Percentiles rank a stretch among this genome's conserved stretches.
Evolutionary conservation across 2,113 vertebrate species (phyloP).

Genomic region (Pterophyllum scalare): DNA sequence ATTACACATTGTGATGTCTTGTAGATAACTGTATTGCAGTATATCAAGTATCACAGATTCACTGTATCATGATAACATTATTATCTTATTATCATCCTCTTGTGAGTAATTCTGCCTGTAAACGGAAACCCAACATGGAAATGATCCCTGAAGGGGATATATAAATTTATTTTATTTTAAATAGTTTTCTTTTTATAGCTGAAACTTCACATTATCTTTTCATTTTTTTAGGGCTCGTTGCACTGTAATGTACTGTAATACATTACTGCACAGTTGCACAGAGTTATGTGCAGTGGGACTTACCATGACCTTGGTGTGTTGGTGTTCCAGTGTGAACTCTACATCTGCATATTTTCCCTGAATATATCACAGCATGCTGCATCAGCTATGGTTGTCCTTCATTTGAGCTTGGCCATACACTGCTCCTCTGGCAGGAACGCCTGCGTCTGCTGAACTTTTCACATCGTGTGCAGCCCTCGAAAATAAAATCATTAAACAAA

Average conservation of each 20-base stretch:
- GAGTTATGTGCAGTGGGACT: not conserved
- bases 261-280: not conserved
- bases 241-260: not conserved
- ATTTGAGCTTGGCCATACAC: slow-evolving; percentile 54
- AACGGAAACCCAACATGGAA: not conserved
- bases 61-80: not conserved
- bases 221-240: not conserved
- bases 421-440: slow-evolving; percentile 47
- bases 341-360: slow-evolving; percentile 42
- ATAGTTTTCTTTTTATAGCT: not conserved
- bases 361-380: slow-evolving; percentile 33
- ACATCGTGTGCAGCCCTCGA: slow-evolving; percentile 18
- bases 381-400: slow-evolving; percentile 50
- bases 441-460: slow-evolving; percentile 68
- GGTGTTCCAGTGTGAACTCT: slow-evolving; percentile 45
- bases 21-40: not conserved
- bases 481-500: slow-evolving; percentile 57
- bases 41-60: not conserved
- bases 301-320: slow-evolving; percentile 1
- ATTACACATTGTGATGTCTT: not conserved
- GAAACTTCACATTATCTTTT: not conserved
- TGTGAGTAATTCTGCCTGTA: not conserved
- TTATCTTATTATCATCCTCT: not conserved
- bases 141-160: not conserved
- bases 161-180: not conserved